phyloP scores from a whole-genome alignment of 2,797 vertebrate species.

The Rhincodon typus region DNA sequence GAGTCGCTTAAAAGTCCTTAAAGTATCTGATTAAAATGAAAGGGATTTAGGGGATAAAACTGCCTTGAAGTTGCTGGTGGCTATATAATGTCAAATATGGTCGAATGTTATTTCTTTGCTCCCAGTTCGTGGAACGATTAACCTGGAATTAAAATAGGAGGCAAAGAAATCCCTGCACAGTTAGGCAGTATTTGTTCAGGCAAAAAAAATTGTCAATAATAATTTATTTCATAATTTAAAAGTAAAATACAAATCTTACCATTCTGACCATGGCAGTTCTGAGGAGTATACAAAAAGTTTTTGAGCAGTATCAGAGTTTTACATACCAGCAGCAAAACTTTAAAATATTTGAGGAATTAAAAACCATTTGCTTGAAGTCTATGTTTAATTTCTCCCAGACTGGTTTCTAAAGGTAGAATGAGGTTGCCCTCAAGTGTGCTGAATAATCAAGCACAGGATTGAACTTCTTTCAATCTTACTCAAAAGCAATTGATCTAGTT shows the following conservation, averaged over 20 bases:
- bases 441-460: constrained; percentile 6
- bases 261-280: background rate
- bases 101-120: background rate
- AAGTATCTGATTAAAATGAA: no score
- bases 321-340: background rate
- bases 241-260: background rate
- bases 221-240: background rate
- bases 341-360: background rate
- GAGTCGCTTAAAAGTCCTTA: no score
- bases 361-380: background rate
- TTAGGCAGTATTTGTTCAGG: background rate
- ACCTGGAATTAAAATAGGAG: background rate
- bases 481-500: background rate
- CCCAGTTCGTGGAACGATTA: background rate
- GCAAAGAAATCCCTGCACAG: background rate
- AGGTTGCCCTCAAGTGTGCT: constrained; percentile 21
- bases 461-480: background rate
- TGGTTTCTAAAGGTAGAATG: background rate
- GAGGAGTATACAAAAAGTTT: background rate
- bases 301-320: background rate
- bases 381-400: background rate
- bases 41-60: background rate
- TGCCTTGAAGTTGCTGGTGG: background rate
- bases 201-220: background rate
- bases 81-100: background rate